Evolutionary conservation across 2,888 invertebrate species (phyloP), one percentile per base, ranked within the genome.

Genomic region (Trichopria drosophilae): DNA sequence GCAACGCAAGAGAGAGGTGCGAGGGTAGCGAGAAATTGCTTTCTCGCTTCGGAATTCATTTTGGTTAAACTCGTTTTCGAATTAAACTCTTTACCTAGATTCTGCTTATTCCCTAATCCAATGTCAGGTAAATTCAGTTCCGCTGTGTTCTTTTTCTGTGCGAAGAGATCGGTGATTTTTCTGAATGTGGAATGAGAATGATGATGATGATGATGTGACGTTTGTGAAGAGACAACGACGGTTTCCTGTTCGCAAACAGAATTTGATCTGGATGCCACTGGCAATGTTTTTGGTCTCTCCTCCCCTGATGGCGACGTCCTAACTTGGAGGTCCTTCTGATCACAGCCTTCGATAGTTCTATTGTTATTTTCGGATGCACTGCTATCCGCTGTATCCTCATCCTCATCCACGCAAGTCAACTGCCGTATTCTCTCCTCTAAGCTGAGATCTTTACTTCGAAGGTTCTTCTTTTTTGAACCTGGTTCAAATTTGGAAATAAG

Each of bases 381-480:
- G 12, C 55, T 55, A n/a, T 61, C 59, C 1, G 62, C 65, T 13
- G 67, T 67, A 9, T 67, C 82, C 36, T 90, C 89, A 54, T 91
- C 91, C 28, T 90, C 86, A 71, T 91, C 88, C 3, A 75, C 69
- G 68, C 91, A 91, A 1, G 93, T 93, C 39, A 93, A 77, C 68
- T 88, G 86, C 36, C 90, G 85, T 59, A 93, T 90, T 55, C 92
- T 83, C 67, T 93, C 93, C 48, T 91, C 89, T 28, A 93, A 78
- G 0, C 91, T 90, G 43, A 89, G 85, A 60, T 90, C 89, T 69
- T 84, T 81, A 58, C 76, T 76, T 45, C 76, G 73, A 41, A 77
- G 67, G 63, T 77, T 78, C 67, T 79, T 79, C 66, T 81, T 81
- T 58, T 80, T 82, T 46, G 2, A 46, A 16, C 39, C 52, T 0